Evolutionary conservation across 2,888 invertebrate genomes (phyloP).

Genomic region (Mamestra brassicae): DNA sequence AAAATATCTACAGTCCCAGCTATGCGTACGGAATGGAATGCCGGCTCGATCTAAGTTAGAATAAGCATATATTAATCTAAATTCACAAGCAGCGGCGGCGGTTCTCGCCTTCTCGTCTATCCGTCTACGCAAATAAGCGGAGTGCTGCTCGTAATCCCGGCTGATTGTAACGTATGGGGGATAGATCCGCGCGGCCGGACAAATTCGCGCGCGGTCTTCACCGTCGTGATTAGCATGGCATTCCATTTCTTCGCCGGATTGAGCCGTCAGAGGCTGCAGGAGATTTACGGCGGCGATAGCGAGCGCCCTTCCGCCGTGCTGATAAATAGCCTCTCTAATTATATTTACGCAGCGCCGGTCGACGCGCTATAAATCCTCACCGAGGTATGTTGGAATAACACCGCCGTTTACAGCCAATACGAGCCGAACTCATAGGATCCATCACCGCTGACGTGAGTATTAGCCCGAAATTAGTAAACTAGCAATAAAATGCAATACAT

Average conservation of each 20-base stretch:
- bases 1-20: constrained; percentile 56
- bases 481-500: constrained; percentile 78
- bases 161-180: constrained; percentile 81
- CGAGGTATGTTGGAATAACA: constrained; percentile 85
- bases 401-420: constrained; percentile 79
- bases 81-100: constrained; percentile 8
- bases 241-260: constrained; percentile 85
- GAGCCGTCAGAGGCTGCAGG: constrained; percentile 84
- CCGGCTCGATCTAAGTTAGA: constrained; percentile 33
- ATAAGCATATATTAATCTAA: constrained; percentile 43
- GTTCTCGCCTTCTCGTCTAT: constrained; percentile 32
- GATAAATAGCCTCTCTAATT: constrained; percentile 90
- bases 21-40: constrained; percentile 35
- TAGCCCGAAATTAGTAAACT: constrained; percentile 79
- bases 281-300: constrained; percentile 88
- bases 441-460: constrained; percentile 80
- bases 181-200: constrained; percentile 68
- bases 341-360: constrained; percentile 89
- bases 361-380: constrained; percentile 86
- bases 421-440: constrained; percentile 76
- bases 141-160: constrained; percentile 48
- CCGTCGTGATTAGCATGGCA: constrained; percentile 75
- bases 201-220: constrained; percentile 72
- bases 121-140: constrained; percentile 45
- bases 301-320: constrained; percentile 88